Percentiles rank a stretch among this genome's conserved stretches.
phyloP scores from a whole-genome alignment of 2,113 vertebrate genomes.

The Phainopepla nitens region DNA sequence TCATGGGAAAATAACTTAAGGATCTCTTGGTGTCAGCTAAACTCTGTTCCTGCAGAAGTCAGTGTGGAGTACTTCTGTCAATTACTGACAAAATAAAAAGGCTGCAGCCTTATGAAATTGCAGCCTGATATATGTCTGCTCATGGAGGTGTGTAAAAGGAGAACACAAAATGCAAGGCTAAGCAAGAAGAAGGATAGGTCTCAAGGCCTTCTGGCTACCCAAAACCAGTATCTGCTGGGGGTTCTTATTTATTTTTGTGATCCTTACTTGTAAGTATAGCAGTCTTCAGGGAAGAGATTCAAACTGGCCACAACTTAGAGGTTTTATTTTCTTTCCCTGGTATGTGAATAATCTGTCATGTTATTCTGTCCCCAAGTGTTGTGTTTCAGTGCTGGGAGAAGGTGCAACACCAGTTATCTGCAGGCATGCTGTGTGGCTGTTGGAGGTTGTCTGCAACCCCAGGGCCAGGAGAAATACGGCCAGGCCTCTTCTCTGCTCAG shows the following conservation, averaged over 20 bases:
- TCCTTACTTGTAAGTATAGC: background rate
- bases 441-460: background rate
- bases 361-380: background rate
- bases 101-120: background rate
- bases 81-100: background rate
- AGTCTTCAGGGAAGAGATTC: background rate
- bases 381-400: background rate
- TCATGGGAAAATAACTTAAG: background rate
- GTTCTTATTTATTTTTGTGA: background rate
- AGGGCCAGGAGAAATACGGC: background rate
- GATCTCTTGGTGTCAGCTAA: background rate
- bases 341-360: background rate
- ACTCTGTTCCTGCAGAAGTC: background rate
- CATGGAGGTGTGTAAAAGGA: background rate
- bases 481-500: background rate
- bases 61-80: background rate
- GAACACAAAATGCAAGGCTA: background rate
- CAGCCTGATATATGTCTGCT: background rate
- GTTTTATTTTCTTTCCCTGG: background rate
- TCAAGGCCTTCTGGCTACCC: background rate
- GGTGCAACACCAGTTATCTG: background rate
- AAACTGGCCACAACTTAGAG: background rate
- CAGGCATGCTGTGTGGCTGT: background rate
- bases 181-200: background rate
- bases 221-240: background rate